Evolutionary conservation across 1,140 invertebrate species (phyloP).

Genomic region (Chrysomallon squamiferum): DNA sequence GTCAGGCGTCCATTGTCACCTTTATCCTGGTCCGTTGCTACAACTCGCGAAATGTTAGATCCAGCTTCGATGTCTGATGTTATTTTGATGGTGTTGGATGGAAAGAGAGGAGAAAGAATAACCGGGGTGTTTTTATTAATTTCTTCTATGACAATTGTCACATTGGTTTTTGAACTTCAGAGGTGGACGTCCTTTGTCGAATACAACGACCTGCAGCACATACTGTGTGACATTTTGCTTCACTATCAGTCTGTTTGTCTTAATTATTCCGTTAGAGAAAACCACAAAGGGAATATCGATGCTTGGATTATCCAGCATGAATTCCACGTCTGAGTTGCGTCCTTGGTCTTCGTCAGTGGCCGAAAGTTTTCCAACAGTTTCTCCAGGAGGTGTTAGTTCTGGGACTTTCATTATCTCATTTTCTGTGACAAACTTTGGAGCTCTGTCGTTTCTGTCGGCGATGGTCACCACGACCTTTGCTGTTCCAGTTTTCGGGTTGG

Average conservation of each 20-base stretch:
- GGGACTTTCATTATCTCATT: slow-evolving; percentile 58
- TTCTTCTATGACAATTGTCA: slow-evolving; percentile 75
- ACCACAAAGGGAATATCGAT: slow-evolving; percentile 18
- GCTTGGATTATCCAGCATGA: slow-evolving; percentile 77
- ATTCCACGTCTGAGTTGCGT: slow-evolving; percentile 82
- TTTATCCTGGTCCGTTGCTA: slow-evolving; percentile 82
- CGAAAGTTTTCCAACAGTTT: slow-evolving; percentile 78
- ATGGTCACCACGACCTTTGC: slow-evolving; percentile 71
- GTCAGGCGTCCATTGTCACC: slow-evolving; percentile 85
- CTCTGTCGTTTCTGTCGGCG: slow-evolving; percentile 46
- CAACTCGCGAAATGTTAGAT: slow-evolving; percentile 32
- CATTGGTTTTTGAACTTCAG: slow-evolving; percentile 76
- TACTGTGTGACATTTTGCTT: slow-evolving; percentile 29
- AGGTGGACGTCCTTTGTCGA: slow-evolving; percentile 81
- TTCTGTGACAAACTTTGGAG: slow-evolving; percentile 23
- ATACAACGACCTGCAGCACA: slow-evolving; percentile 65
- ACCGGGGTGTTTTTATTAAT: slow-evolving; percentile 83
- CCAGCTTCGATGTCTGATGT: slow-evolving; percentile 29
- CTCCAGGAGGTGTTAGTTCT: slow-evolving; percentile 77
- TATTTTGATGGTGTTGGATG: slow-evolving; percentile 41
- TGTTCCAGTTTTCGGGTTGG: slow-evolving; percentile 77
- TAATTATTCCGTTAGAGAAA: slow-evolving; percentile 21
- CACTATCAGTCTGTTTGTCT: slow-evolving; percentile 8
- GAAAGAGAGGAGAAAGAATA: slow-evolving; percentile 69
- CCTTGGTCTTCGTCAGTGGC: slow-evolving; percentile 90